phyloP scores from a whole-genome alignment of 2,888 invertebrate species.

The Drosophila gaucha region DNA sequence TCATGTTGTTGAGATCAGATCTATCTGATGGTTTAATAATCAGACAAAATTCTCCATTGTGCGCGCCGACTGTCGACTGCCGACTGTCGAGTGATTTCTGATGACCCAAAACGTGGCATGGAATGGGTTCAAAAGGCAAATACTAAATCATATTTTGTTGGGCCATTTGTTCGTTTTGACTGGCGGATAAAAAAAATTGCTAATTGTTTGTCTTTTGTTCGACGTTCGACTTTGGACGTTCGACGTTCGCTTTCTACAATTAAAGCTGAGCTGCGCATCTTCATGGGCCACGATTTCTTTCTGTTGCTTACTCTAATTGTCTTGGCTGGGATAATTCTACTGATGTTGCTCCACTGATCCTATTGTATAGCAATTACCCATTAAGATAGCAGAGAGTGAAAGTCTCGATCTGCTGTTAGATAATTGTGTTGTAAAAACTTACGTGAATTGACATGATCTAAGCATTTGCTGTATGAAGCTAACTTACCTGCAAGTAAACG shows the following conservation, averaged over 20 bases:
- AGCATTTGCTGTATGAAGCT: slow-evolving; percentile 1
- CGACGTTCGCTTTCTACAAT: slow-evolving; percentile 65
- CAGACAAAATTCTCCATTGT: slow-evolving; percentile 67
- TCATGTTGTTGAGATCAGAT: slow-evolving; percentile 33
- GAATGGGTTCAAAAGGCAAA: slow-evolving; percentile 57
- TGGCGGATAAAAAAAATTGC: slow-evolving; percentile 42
- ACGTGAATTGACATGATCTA: slow-evolving; percentile 22
- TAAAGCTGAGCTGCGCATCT: slow-evolving; percentile 52
- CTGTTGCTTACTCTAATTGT: slow-evolving; percentile 46
- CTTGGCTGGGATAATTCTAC: not conserved
- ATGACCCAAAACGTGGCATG: slow-evolving; percentile 35
- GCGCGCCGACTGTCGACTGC: not conserved
- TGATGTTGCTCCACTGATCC: slow-evolving; percentile 3
- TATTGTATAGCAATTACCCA: slow-evolving; percentile 46
- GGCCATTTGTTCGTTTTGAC: slow-evolving; percentile 20
- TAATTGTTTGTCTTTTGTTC: slow-evolving; percentile 72
- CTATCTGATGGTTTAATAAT: slow-evolving; percentile 73
- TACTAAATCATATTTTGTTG: slow-evolving; percentile 64
- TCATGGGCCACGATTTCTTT: slow-evolving; percentile 38
- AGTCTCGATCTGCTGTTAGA: slow-evolving; percentile 38
- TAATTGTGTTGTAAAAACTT: slow-evolving; percentile 39
- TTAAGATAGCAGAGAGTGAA: slow-evolving; percentile 40
- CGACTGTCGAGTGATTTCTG: slow-evolving; percentile 21
- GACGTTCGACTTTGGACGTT: not conserved
- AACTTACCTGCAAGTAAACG: slow-evolving; percentile 61